phyloP scores from a whole-genome alignment of 23 tunicate genomes.

The Halocynthia aurantium region DNA sequence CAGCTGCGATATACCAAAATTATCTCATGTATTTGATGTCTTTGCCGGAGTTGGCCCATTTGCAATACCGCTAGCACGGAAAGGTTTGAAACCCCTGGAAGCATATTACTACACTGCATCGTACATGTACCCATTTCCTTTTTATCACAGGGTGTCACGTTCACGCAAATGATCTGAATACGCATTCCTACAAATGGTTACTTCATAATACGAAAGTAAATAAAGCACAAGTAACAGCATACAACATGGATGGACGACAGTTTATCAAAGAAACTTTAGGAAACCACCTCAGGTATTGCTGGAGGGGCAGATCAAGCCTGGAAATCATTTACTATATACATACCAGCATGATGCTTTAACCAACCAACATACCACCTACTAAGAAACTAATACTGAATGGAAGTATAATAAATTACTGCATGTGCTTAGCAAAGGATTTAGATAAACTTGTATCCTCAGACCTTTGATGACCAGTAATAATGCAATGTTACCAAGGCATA shows the following conservation, averaged over 20 bases:
- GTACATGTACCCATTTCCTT: not conserved
- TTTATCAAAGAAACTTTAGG: conserved; percentile 20
- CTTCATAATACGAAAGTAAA: conserved; percentile 33
- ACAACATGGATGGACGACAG: conserved; percentile 45
- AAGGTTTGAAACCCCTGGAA: conserved; percentile 31
- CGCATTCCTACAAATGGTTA: conserved; percentile 46
- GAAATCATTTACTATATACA: too few species aligned
- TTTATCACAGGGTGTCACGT: conserved; percentile 57
- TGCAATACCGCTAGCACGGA: conserved; percentile 76
- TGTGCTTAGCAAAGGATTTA: not conserved
- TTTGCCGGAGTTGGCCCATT: conserved; percentile 90
- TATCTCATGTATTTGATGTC: conserved; percentile 58
- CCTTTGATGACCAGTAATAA: too few species aligned
- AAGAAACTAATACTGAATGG: too few species aligned
- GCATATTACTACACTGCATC: not conserved
- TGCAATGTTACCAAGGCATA: too few species aligned
- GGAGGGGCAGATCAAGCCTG: not conserved
- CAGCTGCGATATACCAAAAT: conserved; percentile 1
- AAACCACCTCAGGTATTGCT: not conserved
- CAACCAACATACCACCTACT: too few species aligned
- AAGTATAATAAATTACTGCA: not conserved
- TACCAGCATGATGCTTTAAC: too few species aligned
- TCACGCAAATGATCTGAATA: conserved; percentile 72
- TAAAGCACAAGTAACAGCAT: conserved; percentile 35
- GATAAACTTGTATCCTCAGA: too few species aligned